Evolutionary conservation across 1,140 invertebrate genomes (phyloP).

Genomic region (Scaptomyza graminum): DNA sequence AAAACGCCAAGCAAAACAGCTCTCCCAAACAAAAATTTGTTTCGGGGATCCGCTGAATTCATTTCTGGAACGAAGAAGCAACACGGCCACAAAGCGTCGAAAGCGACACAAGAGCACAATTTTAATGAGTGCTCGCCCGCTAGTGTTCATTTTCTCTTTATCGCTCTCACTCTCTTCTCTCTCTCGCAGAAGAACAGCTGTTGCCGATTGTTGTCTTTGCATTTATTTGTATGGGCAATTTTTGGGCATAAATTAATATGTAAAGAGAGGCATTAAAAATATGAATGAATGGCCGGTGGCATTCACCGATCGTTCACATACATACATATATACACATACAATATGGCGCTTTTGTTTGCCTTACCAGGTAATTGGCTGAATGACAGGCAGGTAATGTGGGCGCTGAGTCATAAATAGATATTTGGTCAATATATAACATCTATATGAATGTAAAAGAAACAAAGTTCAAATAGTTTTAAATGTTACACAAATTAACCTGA

Average conservation of each 20-base stretch:
- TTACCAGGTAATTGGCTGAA: slow-evolving; percentile 66
- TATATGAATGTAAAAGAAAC: not conserved
- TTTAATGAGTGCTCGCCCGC: too few relatives aligned
- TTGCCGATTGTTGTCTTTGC: slow-evolving; percentile 42
- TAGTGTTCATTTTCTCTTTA: not conserved
- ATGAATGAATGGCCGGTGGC: slow-evolving; percentile 67
- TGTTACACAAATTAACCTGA: not conserved
- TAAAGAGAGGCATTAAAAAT: slow-evolving; percentile 49
- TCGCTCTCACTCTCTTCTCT: not conserved
- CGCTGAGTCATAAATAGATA: slow-evolving; percentile 49
- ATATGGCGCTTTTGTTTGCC: slow-evolving; percentile 53
- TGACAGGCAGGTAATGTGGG: slow-evolving; percentile 61
- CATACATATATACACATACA: slow-evolving; percentile 1
- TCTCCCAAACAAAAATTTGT: slow-evolving; percentile 18
- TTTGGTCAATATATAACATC: too few relatives aligned
- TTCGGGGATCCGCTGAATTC: slow-evolving; percentile 71
- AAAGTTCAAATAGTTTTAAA: slow-evolving; percentile 10
- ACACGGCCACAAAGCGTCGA: slow-evolving; percentile 31
- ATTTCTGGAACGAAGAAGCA: slow-evolving; percentile 67
- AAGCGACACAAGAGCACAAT: slow-evolving; percentile 8
- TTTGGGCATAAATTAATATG: slow-evolving; percentile 63
- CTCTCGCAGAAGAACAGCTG: slow-evolving; percentile 44
- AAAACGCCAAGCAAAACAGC: slow-evolving; percentile 46
- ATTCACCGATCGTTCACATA: slow-evolving; percentile 42
- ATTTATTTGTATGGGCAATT: slow-evolving; percentile 39